A percentile compares a stretch with the other conserved stretches of the same genome.
Conservation (phyloP, 2,888 invertebrate genomes). For the Alloplasta piceator region DNA sequence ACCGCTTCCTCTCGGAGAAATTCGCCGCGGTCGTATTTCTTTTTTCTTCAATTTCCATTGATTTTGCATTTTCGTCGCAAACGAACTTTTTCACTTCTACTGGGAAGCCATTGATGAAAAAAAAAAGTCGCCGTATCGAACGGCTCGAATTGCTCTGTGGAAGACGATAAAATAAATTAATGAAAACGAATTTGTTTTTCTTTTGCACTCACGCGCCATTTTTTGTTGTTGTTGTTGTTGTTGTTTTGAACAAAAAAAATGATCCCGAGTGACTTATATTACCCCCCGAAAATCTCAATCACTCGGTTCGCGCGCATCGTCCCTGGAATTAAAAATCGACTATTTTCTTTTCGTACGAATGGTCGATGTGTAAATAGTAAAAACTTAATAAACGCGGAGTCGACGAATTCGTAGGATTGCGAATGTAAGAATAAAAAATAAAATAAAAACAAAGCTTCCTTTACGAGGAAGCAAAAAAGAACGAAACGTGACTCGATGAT, state of each 20-base stretch:
- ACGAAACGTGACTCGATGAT: conserved; percentile 5
- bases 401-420: conserved; percentile 39
- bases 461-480: neutral
- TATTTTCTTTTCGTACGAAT: conserved; percentile 11
- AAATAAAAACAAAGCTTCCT: neutral
- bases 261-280: conserved; percentile 39
- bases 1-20: conserved; percentile 36
- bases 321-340: conserved; percentile 47
- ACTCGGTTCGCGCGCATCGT: conserved; percentile 30
- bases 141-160: conserved; percentile 55
- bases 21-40: conserved; percentile 40
- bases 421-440: neutral
- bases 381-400: conserved; percentile 46
- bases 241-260: conserved; percentile 24
- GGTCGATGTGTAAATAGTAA: conserved; percentile 29
- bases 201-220: conserved; percentile 55
- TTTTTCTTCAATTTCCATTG: conserved; percentile 40
- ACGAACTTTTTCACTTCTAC: conserved; percentile 37
- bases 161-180: conserved; percentile 64
- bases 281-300: conserved; percentile 17
- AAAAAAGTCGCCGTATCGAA: conserved; percentile 39
- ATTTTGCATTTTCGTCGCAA: conserved; percentile 44
- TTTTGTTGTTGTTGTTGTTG: neutral
- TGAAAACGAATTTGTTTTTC: conserved; percentile 53
- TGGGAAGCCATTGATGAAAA: conserved; percentile 47